phyloP scores from a whole-genome alignment of 37 sponge, comb jelly and placozoan species.

The Bolinopsis microptera region DNA sequence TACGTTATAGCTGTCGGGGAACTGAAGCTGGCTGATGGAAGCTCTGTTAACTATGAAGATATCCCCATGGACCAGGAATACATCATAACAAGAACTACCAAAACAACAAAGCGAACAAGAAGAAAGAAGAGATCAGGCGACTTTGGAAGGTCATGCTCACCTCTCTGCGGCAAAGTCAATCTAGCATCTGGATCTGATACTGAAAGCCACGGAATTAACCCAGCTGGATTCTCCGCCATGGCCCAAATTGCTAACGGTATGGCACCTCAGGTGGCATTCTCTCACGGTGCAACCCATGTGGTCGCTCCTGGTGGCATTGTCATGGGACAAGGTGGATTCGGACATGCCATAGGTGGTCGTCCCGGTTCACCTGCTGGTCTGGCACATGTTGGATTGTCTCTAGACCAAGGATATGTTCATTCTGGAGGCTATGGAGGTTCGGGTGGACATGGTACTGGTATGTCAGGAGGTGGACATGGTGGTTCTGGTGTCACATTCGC shows the following conservation, averaged over 20 bases:
- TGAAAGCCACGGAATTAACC: background rate
- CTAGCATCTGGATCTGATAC: background rate
- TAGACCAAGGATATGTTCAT: background rate
- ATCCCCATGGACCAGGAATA: conserved; percentile 36
- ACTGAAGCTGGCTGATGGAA: conserved; percentile 37
- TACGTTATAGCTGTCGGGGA: conserved; percentile 1
- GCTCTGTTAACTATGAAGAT: background rate
- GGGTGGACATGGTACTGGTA: background rate
- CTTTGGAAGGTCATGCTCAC: background rate
- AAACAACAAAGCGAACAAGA: background rate
- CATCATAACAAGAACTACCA: conserved; percentile 22
- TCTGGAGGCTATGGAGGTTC: background rate
- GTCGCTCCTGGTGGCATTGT: conserved; percentile 3
- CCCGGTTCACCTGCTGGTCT: background rate
- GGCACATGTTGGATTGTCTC: background rate
- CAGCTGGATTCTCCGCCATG: conserved; percentile 5
- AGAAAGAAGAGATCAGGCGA: background rate
- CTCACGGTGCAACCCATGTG: background rate
- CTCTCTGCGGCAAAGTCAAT: background rate
- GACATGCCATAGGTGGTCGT: background rate
- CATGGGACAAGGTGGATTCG: conserved; percentile 37
- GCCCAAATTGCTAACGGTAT: background rate
- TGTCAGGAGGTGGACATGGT: background rate
- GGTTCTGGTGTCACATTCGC: background rate
- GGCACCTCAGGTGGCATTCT: background rate